Base-by-base conservation (phyloP, 2,113 vertebrate species). In the Silurus meridionalis region DNA sequence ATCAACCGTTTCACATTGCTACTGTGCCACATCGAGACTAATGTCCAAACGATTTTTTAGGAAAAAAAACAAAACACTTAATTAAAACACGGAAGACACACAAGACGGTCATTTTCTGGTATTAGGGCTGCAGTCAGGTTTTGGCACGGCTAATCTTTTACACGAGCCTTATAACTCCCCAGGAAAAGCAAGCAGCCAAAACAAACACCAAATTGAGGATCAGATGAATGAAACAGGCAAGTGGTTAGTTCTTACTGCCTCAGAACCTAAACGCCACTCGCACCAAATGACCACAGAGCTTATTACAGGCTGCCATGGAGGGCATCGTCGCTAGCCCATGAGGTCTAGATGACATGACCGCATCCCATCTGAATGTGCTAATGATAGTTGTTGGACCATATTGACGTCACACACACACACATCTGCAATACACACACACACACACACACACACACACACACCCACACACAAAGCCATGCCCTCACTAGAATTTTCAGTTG, bases 81-180 rank as follows among this genome's bases (percentile, higher is more conserved):
- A 66, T 82, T 58, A 53, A 89, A 88, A 91, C 92, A 90, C 83
- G 91, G 90, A 88, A 91, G 92, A 90, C 83, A 92, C 90, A 83
- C 91, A 93, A 89, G 90, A 90, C 90, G 91, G 88, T 93, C 92
- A 94, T 94, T 94, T 94, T 91, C 92, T 90, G 84, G 91, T 91
- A 94, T 95, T 93, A 94, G 90, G 90, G 89, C 89, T 87, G 85
- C 88, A 92, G 90, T 89, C 46, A 80, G 91, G 90, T 91, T 90
- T 89, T 93, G 93, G 91, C 91, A 74, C 85, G 52, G 86, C 58
- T 87, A 79, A 86, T 58, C 86, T 90, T 87, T 84, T 83, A 80
- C 48, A 78, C 88, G 48, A 80, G 84, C 88, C 78, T 79, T 79
- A 63, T 85, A 86, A 82, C 79, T 90, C 83, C 88, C 90, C 87